Base-by-base conservation (phyloP, 2,888 invertebrate genomes). In the Mythimna ferrago region DNA sequence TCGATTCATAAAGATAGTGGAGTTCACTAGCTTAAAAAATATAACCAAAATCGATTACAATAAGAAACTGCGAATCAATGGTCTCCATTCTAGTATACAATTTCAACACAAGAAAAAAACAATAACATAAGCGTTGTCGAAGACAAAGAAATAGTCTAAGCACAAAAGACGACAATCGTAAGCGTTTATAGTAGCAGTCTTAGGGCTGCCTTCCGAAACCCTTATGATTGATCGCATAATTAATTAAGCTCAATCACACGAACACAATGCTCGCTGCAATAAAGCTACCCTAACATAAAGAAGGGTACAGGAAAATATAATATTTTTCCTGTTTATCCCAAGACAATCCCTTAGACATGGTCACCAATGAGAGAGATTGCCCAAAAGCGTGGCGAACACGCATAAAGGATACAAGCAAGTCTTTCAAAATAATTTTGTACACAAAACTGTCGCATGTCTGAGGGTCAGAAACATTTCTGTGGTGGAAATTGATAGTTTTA, bases 251-350 rank as follows among this genome's bases (percentile, higher is more conserved):
- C 71, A 32, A 78, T 65, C 57, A 75, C 69, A 57, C 57, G 38
- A 53, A 21, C 9, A 66, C 48, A 48, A 74, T 62, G n/a, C 57
- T 67, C 9, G 51, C 66, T 66, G 60, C 48, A 67, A 76, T 73
- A 78, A 57, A 68, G 66, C 72, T 74, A 66, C 58, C 60, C 71
- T 10, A 41, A 66, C 61, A 71, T 74, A 75, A 75, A 71, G 73
- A 66, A 76, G 72, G 65, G 61, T 71, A 60, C 21, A 53, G 56
- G 61, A 80, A 76, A 82, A 82, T 75, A 70, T 62, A 61, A 64
- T 71, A 73, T 61, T 84, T 81, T 83, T 83, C 83, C 82, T 84
- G 84, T 83, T 82, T 75, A 77, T 79, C 74, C 72, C 58, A 51
- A 48, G 38, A 63, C 26, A 38, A 51, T 35, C 32, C 71, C 51